These are phyloP conservation scores for Hippopotamus amphibius DNA, from an alignment of 2,113 vertebrate species.

Conservation along the genomic window DNA sequence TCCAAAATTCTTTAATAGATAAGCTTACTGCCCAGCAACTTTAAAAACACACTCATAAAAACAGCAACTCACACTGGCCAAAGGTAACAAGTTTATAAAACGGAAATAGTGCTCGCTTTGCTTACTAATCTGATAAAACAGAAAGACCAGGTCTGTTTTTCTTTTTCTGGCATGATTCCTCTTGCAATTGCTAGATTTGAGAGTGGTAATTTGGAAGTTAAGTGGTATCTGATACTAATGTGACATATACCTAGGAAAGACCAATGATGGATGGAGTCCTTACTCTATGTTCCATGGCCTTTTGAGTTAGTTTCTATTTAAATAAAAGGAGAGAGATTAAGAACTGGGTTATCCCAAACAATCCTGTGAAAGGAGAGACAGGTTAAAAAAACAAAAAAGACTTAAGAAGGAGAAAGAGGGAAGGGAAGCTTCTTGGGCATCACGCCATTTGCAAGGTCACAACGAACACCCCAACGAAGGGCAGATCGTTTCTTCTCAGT, in stretches of 20 bases:
- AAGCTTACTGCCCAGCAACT: slow-evolving; percentile 61
- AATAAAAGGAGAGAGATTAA: slow-evolving; percentile 48
- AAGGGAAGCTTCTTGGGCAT: slow-evolving; percentile 84
- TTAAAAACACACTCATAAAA: slow-evolving; percentile 60
- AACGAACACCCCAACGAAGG: slow-evolving; percentile 92
- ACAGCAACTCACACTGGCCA: slow-evolving; percentile 26
- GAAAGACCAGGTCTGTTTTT: not conserved
- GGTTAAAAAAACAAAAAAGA: not conserved
- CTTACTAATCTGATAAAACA: slow-evolving; percentile 40
- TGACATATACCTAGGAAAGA: slow-evolving; percentile 20
- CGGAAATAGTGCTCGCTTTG: not conserved
- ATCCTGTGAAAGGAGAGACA: not conserved
- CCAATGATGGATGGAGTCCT: slow-evolving; percentile 18
- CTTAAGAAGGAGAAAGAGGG: slow-evolving; percentile 74
- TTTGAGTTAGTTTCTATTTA: slow-evolving; percentile 60
- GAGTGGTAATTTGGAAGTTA: slow-evolving; percentile 23
- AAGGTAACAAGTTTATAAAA: slow-evolving; percentile 25
- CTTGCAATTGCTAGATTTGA: not conserved
- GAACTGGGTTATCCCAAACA: slow-evolving; percentile 48
- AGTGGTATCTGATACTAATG: slow-evolving; percentile 1
- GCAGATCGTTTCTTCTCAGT: slow-evolving; percentile 93
- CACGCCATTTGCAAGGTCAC: slow-evolving; percentile 89
- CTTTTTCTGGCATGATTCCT: slow-evolving; percentile 27
- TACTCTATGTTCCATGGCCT: not conserved
- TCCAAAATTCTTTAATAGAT: slow-evolving; percentile 75